Evolutionary conservation across 2,113 vertebrate species (phyloP).

Genomic region (Pogona vitticeps): DNA sequence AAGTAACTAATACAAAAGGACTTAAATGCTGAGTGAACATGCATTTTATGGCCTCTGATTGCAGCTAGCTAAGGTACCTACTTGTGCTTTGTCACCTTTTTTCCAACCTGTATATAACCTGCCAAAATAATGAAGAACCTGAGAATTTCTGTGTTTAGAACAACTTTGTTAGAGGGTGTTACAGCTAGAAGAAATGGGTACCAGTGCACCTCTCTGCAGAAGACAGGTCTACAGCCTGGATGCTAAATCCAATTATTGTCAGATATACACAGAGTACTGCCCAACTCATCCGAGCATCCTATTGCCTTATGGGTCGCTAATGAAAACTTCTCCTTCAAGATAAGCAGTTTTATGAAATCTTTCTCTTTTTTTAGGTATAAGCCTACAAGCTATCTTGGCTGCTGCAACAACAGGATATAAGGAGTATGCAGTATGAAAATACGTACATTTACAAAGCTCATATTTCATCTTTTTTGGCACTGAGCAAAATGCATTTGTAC

Average conservation of each 20-base stretch:
- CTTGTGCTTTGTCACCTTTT: neutral
- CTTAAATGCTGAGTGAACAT: conserved; percentile 52
- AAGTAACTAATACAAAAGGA: conserved; percentile 67
- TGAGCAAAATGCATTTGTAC: neutral
- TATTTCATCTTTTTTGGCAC: neutral
- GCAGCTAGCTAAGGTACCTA: neutral
- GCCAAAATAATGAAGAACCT: rapidly evolving
- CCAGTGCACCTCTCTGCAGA: neutral
- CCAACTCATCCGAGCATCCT: neutral
- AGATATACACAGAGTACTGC: rapidly evolving
- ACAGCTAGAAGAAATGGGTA: neutral
- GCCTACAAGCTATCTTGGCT: neutral
- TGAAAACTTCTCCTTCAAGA: neutral
- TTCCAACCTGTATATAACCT: neutral
- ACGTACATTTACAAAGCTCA: neutral
- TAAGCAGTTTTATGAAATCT: neutral
- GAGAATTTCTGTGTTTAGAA: neutral
- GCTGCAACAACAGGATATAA: neutral
- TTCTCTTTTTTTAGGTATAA: neutral
- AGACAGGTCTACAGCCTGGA: rapidly evolving
- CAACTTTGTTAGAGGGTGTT: neutral
- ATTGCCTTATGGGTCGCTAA: rapidly evolving
- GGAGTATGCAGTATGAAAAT: neutral
- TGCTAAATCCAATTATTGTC: neutral
- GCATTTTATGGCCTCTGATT: conserved; percentile 35